Evolutionary conservation across 2,113 vertebrate species (phyloP).

Genomic region (Recurvirostra avosetta): DNA sequence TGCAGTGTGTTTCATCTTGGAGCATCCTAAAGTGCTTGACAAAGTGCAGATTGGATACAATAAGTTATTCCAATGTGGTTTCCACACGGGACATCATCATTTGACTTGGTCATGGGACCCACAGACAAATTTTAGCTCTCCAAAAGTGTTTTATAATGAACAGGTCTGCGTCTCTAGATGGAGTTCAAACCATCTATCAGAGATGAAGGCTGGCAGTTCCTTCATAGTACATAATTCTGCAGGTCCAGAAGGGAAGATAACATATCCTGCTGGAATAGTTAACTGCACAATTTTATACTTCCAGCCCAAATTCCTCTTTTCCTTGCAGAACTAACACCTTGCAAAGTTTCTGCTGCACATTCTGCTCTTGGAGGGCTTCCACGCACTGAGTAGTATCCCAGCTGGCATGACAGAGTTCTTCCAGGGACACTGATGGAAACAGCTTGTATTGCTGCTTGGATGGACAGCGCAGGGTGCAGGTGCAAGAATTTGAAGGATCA

Average conservation of each 20-base stretch:
- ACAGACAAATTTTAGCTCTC: not conserved
- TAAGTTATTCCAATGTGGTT: not conserved
- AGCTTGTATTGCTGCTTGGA: not conserved
- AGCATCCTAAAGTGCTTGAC: not conserved
- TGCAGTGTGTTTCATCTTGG: not conserved
- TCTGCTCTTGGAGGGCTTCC: conserved; percentile 19
- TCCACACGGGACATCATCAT: not conserved
- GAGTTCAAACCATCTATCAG: not conserved
- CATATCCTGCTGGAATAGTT: conserved; percentile 18
- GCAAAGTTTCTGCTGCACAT: conserved; percentile 7
- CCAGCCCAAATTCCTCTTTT: conserved; percentile 12
- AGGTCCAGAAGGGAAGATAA: not conserved
- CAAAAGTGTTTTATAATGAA: not conserved
- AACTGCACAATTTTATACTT: not conserved
- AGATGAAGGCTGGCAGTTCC: not conserved
- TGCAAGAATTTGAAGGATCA: not conserved
- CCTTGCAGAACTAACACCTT: conserved; percentile 18
- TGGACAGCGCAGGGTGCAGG: not conserved
- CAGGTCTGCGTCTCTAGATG: not conserved
- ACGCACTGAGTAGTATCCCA: not conserved
- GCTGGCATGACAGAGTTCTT: not conserved
- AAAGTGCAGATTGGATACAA: not conserved
- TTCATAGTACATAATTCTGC: not conserved
- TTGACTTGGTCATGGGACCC: not conserved
- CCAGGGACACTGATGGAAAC: not conserved